Evolutionary conservation across 2,888 invertebrate species (phyloP).

Genomic region (Branchellion lobata): DNA sequence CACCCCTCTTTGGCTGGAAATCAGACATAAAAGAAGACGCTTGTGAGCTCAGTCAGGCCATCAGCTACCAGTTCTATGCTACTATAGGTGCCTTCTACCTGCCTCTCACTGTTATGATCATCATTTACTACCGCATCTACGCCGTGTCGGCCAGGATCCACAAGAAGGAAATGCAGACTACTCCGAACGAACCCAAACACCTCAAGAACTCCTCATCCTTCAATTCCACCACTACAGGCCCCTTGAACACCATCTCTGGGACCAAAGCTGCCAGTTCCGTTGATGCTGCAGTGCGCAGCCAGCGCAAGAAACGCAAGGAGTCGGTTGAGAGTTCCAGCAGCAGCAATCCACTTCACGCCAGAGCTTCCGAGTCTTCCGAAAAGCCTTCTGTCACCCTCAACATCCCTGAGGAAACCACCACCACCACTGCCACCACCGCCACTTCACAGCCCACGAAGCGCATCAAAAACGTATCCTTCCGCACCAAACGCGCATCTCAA

Average conservation of each 20-base stretch:
- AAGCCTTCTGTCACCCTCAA: constrained; percentile 10
- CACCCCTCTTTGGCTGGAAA: constrained; percentile 68
- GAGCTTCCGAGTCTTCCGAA: constrained; percentile 10
- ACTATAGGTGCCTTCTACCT: constrained; percentile 82
- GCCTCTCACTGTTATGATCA: constrained; percentile 90
- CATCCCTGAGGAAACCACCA: constrained; percentile 20
- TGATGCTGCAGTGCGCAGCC: too few relatives aligned
- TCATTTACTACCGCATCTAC: constrained; percentile 88
- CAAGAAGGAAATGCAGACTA: constrained; percentile 57
- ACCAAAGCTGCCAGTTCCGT: not conserved
- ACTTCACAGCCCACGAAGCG: constrained; percentile 31
- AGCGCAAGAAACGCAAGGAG: not conserved
- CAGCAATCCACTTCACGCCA: constrained; percentile 16
- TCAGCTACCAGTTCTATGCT: constrained; percentile 95
- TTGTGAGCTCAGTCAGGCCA: constrained; percentile 87
- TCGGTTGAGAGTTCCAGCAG: constrained; percentile 35
- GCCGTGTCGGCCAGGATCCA: constrained; percentile 55
- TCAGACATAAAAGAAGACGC: constrained; percentile 48
- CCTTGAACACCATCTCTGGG: not conserved
- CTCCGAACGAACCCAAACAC: constrained; percentile 47
- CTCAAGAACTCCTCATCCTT: constrained; percentile 32
- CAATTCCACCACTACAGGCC: not conserved
- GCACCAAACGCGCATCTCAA: constrained; percentile 21
- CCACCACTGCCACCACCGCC: not conserved
- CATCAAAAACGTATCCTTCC: constrained; percentile 42